These are phyloP conservation scores for Achroia grisella DNA, from an alignment of 1,140 invertebrate genomes.

Conservation along the genomic window DNA sequence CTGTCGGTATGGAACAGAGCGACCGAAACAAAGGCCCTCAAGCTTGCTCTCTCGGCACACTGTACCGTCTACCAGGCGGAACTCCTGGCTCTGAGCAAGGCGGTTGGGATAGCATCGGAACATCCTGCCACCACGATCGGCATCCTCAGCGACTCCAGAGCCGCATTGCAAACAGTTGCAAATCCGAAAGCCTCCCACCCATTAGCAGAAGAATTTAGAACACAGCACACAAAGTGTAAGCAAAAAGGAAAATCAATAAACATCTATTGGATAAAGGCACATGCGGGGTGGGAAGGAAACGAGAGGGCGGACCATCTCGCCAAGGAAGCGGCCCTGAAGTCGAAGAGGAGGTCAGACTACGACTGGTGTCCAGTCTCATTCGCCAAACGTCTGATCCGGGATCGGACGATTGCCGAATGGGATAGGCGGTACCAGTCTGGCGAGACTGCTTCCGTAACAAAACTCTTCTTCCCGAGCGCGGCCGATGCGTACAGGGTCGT, in stretches of 20 bases:
- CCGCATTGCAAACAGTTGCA: conserved; percentile 11
- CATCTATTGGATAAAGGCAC: conserved; percentile 4
- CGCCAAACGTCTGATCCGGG: conserved; percentile 1
- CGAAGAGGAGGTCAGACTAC: not conserved
- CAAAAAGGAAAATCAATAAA: not conserved
- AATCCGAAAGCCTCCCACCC: conserved; percentile 4
- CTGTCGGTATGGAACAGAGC: conserved; percentile 6
- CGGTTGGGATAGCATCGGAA: not conserved
- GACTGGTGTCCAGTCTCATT: conserved; percentile 2
- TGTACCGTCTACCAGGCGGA: conserved; percentile 18
- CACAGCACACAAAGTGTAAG: not conserved
- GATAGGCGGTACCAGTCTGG: not conserved
- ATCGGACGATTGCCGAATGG: conserved; percentile 2
- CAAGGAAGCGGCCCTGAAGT: not conserved
- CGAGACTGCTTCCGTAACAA: not conserved
- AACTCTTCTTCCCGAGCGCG: not conserved
- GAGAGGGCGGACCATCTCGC: conserved; percentile 1
- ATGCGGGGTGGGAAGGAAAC: not conserved
- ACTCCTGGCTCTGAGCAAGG: conserved; percentile 8
- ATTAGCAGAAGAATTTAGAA: conserved; percentile 7
- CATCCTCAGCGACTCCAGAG: conserved; percentile 17
- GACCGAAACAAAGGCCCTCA: conserved; percentile 3
- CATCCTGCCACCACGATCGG: not conserved
- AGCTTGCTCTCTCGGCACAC: conserved; percentile 6
- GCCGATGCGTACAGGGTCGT: not conserved